Base-by-base conservation (phyloP, 2,113 vertebrate genomes). In the Mesocricetus auratus region DNA sequence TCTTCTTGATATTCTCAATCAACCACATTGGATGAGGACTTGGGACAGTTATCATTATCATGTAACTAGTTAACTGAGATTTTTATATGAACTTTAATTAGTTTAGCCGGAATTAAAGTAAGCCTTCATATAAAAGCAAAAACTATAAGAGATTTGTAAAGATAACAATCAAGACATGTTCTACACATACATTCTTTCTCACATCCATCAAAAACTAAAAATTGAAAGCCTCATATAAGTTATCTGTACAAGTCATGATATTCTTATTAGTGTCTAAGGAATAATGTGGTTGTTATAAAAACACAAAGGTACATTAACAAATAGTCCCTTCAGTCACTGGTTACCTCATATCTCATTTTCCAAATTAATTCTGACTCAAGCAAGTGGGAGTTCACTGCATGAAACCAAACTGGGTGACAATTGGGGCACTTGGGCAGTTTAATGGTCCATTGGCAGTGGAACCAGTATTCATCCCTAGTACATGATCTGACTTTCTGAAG, bases 71-170 rank as follows among this genome's bases (percentile, higher is more conserved):
- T 87, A 93, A 1, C 21, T 77, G 36, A n/a, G 50, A 82, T 82
- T 60, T 60, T 29, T 53, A 66, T 29, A 36, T 7, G 75, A 17
- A 26, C 33, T 69, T 77, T 71, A 95, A 92, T 39, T 92, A 39
- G 17, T 77, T 75, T 89, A 81, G 4, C 50, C 21, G 71, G 42
- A 81, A 90, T 86, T 56, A 96, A 96, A 97, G 86, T 45, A 94
- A 88, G 0, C 16, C 19, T 91, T 96, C 74, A n/a, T 45, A n/a
- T 86, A 88, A 60, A 53, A 62, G 26, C 17, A 90, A 47, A 83
- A 42, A 29, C 81, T 94, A 93, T 77, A 11, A 69, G 81, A 71
- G 8, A 69, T 12, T 26, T 96, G 47, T 88, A 56, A 69, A 90
- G 58, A 2, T 79, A 90, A 62, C 16, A 96, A 89, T 42, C 96